phyloP scores from a whole-genome alignment of 2,888 invertebrate genomes.

The Sesia bembeciformis region DNA sequence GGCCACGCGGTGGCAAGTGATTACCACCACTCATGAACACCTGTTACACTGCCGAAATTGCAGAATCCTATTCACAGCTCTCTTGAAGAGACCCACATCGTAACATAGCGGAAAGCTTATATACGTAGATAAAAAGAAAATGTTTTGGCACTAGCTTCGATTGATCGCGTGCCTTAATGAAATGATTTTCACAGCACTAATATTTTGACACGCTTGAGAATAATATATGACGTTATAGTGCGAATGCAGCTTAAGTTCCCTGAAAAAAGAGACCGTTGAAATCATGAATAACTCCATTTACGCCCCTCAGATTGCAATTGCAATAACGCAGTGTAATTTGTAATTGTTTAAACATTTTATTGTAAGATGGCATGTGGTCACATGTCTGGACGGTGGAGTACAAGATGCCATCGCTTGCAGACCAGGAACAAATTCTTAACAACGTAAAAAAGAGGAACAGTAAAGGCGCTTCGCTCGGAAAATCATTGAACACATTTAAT shows the following conservation, averaged over 20 bases:
- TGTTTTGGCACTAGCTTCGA: too few species aligned
- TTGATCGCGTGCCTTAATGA: too few species aligned
- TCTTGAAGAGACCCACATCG: too few species aligned
- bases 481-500: conserved; percentile 46
- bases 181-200: too few species aligned
- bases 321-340: conserved; percentile 17
- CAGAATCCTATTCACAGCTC: too few species aligned
- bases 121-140: too few species aligned
- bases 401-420: conserved; percentile 46
- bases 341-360: conserved; percentile 59
- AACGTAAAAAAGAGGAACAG: conserved; percentile 41
- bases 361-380: conserved; percentile 51
- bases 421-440: conserved; percentile 67
- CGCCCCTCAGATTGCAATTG: neutral
- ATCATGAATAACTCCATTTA: conserved; percentile 9
- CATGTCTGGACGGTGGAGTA: conserved; percentile 16
- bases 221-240: neutral
- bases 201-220: too few species aligned
- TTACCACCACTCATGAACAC: too few species aligned
- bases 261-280: conserved; percentile 16
- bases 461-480: conserved; percentile 26
- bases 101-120: too few species aligned
- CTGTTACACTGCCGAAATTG: too few species aligned
- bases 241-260: neutral
- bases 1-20: too few species aligned